Conservation (phyloP, 1,140 invertebrate genomes). For the Bathynomus jamesi region DNA sequence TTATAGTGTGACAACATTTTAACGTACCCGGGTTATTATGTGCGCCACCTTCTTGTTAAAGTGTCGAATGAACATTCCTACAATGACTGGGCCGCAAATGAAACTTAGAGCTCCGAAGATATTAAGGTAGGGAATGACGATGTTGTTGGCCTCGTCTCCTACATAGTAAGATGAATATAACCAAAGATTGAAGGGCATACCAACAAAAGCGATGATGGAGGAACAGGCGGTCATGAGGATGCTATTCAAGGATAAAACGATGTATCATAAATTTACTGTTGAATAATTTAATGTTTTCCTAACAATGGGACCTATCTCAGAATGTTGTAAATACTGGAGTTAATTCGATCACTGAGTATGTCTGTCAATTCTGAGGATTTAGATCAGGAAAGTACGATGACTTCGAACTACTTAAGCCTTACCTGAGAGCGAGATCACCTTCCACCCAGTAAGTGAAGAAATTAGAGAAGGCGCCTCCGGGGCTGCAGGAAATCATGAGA, state of each 20-base stretch:
- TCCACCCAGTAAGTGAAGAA: conserved; percentile 45
- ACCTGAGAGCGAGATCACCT: conserved; percentile 46
- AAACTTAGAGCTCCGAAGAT: conserved; percentile 42
- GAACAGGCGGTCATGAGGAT: conserved; percentile 44
- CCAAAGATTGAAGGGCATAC: conserved; percentile 44
- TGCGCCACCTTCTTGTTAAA: conserved; percentile 40
- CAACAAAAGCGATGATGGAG: conserved; percentile 41
- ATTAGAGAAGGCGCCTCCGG: conserved; percentile 45
- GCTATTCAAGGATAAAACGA: conserved; percentile 36
- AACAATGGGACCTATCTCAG: background rate
- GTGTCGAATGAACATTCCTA: conserved; percentile 42
- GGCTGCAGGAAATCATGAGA: conserved; percentile 43
- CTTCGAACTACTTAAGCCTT: background rate
- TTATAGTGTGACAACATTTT: background rate
- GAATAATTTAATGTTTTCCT: background rate
- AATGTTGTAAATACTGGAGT: background rate
- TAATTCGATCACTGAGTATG: conserved; percentile 9
- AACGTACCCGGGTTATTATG: conserved; percentile 37
- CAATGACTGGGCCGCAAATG: conserved; percentile 40
- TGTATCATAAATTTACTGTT: conserved; percentile 5
- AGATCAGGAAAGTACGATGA: background rate
- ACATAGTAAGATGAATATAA: conserved; percentile 42
- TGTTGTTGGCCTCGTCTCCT: conserved; percentile 16
- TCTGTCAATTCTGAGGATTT: background rate
- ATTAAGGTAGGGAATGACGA: conserved; percentile 43